Evolutionary conservation across 1,140 invertebrate genomes (phyloP).

Genomic region (Papilio polyxenes): DNA sequence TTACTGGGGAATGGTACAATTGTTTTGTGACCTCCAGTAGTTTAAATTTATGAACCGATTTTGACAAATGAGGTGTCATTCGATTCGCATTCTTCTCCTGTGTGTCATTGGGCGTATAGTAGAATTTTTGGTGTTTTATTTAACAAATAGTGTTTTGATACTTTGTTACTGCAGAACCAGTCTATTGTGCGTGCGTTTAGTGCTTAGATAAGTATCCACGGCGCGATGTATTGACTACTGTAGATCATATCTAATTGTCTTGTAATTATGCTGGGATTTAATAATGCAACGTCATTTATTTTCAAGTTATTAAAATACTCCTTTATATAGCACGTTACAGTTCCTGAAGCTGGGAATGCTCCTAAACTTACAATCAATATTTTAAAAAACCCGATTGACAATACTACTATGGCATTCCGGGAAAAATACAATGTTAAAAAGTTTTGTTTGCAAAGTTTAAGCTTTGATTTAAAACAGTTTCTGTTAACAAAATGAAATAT

Average conservation of each 20-base stretch:
- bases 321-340: background rate
- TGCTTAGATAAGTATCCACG: background rate
- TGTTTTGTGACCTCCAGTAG: too few species aligned
- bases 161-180: too few species aligned
- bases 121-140: too few species aligned
- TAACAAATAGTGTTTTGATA: too few species aligned
- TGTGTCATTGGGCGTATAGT: too few species aligned
- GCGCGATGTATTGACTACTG: background rate
- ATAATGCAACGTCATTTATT: constrained; percentile 23
- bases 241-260: constrained; percentile 1
- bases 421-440: too few species aligned
- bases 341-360: background rate
- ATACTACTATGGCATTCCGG: background rate
- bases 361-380: background rate
- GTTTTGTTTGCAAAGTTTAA: too few species aligned
- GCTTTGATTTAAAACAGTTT: background rate
- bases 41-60: too few species aligned
- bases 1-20: too few species aligned
- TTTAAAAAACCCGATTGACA: background rate
- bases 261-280: background rate
- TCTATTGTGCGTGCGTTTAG: background rate
- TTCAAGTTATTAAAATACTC: background rate
- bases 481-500: background rate
- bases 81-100: too few species aligned
- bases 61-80: too few species aligned